These are phyloP conservation scores for Chlorospingus semifuscus DNA, from an alignment of 2,797 vertebrate genomes.

Conservation along the genomic window DNA sequence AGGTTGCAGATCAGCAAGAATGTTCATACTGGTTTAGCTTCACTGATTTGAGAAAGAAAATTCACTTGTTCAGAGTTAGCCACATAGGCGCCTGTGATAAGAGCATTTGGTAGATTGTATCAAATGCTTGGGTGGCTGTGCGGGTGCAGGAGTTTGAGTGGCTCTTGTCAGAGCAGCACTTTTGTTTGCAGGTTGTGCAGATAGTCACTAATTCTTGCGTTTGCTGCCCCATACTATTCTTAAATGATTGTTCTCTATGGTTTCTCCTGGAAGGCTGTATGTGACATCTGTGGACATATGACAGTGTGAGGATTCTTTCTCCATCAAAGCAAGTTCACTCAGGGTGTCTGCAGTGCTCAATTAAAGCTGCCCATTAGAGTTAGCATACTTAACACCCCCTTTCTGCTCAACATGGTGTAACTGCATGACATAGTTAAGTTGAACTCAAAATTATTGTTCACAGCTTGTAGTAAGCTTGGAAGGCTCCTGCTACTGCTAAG, in stretches of 20 bases:
- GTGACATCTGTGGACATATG: neutral
- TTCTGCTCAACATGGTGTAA: neutral
- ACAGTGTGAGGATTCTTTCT: neutral
- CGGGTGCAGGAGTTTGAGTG: neutral
- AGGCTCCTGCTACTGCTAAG: neutral
- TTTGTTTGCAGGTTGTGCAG: neutral
- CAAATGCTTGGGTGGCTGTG: accelerated
- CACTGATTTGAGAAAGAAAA: neutral
- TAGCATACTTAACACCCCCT: neutral
- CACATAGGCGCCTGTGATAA: accelerated
- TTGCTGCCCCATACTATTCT: neutral
- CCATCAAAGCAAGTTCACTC: neutral
- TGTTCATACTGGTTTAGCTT: neutral
- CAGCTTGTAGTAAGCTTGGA: neutral
- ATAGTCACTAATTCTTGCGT: accelerated
- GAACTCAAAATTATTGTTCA: neutral
- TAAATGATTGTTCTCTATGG: neutral
- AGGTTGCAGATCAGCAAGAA: neutral
- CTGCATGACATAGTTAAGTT: neutral
- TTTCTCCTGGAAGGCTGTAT: neutral
- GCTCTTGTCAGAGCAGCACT: neutral
- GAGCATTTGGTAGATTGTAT: neutral
- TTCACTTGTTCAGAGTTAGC: neutral
- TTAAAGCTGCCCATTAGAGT: neutral
- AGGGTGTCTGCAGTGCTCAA: neutral